Conservation (phyloP, 1,140 invertebrate genomes). For the Drosophila melanogaster region Release_6_plus_ISO1_MT NC_004354.4:17831001-17831500, state of each 20-base stretch:
- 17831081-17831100: constrained; percentile 67
- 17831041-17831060: constrained; percentile 72
- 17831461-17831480: neutral
- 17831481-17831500: neutral
- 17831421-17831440: constrained; percentile 93
- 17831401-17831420: constrained; percentile 97
- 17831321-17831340: constrained; percentile 97
- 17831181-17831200: constrained; percentile 32
- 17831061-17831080: constrained; percentile 68
- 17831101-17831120: constrained; percentile 47
- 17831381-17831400: constrained; percentile 96
- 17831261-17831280: constrained; percentile 28
- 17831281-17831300: constrained; percentile 13
- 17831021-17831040: constrained; percentile 69
- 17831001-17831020: constrained; percentile 50
- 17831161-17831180: constrained; percentile 20
- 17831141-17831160: constrained; percentile 43
- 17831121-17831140: constrained; percentile 46
- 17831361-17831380: constrained; percentile 95
- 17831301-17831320: constrained; percentile 80
- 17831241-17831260: constrained; percentile 43
- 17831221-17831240: constrained; percentile 36
- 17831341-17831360: constrained; percentile 96
- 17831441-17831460: constrained; percentile 89
- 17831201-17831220: constrained; percentile 41